phyloP scores from a whole-genome alignment of 2,888 invertebrate species.

The Plebejus argus region DNA sequence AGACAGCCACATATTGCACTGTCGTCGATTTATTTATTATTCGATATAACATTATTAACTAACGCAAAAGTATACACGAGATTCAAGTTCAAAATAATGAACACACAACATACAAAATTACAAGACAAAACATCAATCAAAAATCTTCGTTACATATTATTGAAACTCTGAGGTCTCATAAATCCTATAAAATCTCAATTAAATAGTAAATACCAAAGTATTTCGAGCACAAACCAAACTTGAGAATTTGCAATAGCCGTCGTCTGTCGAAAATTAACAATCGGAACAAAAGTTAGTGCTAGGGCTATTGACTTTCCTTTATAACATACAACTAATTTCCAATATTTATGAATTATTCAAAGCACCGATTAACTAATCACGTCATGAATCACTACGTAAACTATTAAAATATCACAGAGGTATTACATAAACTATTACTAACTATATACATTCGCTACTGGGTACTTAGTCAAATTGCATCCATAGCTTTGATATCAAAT shows the following conservation, averaged over 20 bases:
- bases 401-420: conserved; percentile 71
- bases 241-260: no score
- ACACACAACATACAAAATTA: not conserved
- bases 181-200: not conserved
- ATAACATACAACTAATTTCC: not conserved
- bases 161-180: no score
- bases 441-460: conserved; percentile 48
- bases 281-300: not conserved
- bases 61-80: not conserved
- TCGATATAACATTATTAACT: not conserved
- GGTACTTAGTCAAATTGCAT: not conserved
- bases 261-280: not conserved
- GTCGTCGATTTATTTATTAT: no score
- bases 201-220: not conserved
- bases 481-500: not conserved
- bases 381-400: conserved; percentile 56
- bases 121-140: not conserved
- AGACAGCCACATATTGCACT: not conserved
- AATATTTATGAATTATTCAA: conserved; percentile 2
- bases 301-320: not conserved
- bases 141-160: no score
- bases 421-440: conserved; percentile 54
- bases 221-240: no score
- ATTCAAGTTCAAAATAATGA: not conserved
- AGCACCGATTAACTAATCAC: conserved; percentile 51